Evolutionary conservation across 2,797 vertebrate genomes (phyloP).

Genomic region (Pelobates cultripes): DNA sequence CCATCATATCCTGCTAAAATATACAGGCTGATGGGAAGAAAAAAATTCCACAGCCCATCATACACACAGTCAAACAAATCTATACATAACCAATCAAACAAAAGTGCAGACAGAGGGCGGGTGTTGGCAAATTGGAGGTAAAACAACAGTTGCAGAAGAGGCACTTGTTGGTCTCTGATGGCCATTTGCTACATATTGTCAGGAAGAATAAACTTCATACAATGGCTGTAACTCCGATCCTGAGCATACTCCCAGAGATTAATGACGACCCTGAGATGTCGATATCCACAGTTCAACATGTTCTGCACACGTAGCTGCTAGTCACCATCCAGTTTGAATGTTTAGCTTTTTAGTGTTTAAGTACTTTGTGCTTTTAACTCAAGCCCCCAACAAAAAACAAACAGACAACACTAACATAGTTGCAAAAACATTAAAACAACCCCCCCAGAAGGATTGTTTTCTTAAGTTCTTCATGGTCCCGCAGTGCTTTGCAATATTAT

Average conservation of each 20-base stretch:
- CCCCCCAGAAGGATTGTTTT: conserved; percentile 21
- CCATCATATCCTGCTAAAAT: conserved; percentile 43
- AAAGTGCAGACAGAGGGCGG: conserved; percentile 39
- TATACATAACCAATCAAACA: background rate
- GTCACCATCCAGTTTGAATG: conserved; percentile 21
- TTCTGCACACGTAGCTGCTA: background rate
- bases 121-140: conserved; percentile 1
- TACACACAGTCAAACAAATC: background rate
- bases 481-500: conserved; percentile 6
- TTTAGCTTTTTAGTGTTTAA: conserved; percentile 46
- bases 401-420: background rate
- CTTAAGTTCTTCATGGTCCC: conserved; percentile 37
- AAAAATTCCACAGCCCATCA: background rate
- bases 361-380: conserved; percentile 50
- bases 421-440: background rate
- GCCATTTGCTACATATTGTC: conserved; percentile 32
- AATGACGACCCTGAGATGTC: conserved; percentile 28
- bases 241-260: conserved; percentile 19
- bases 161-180: conserved; percentile 43
- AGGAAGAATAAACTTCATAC: background rate
- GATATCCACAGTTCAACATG: conserved; percentile 17
- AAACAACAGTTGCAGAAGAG: conserved; percentile 23
- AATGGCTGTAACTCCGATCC: conserved; percentile 26
- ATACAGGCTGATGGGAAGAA: conserved; percentile 6
- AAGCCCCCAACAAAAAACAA: conserved; percentile 23